Percentiles rank a stretch among this genome's conserved stretches.
Evolutionary conservation across 2,888 invertebrate genomes (phyloP).

Genomic region (Tetrapedia diversipes): DNA sequence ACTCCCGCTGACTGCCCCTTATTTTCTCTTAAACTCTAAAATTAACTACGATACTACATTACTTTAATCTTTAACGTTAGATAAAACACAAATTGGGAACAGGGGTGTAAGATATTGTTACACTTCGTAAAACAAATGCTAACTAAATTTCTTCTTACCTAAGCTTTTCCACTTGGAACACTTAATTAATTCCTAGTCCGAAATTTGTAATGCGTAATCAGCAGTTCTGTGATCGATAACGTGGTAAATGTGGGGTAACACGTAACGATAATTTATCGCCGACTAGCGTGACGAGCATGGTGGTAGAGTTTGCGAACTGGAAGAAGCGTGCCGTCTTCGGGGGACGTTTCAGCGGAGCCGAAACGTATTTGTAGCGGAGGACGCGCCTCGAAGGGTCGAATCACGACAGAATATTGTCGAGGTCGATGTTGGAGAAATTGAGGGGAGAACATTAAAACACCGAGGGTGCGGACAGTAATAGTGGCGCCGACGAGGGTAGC

Average conservation of each 20-base stretch:
- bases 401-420: conserved; percentile 67
- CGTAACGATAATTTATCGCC: conserved; percentile 68
- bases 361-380: conserved; percentile 43
- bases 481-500: conserved; percentile 71
- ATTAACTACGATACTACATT: too few relatives aligned
- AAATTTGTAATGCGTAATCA: conserved; percentile 51
- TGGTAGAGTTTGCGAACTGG: background rate
- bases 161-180: too few relatives aligned
- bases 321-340: conserved; percentile 27
- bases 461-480: conserved; percentile 75
- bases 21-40: too few relatives aligned
- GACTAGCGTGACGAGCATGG: conserved; percentile 67
- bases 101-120: too few relatives aligned
- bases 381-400: conserved; percentile 68
- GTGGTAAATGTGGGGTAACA: conserved; percentile 24
- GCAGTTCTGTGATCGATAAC: conserved; percentile 57
- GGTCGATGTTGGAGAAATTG: conserved; percentile 72
- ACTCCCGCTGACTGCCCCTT: too few relatives aligned
- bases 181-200: too few relatives aligned
- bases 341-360: conserved; percentile 36
- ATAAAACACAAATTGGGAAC: too few relatives aligned
- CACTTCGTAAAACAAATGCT: too few relatives aligned
- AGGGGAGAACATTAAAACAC: conserved; percentile 77
- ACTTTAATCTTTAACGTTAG: too few relatives aligned
- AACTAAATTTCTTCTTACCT: too few relatives aligned